Base-by-base conservation (phyloP, 2,113 vertebrate genomes). In the Periophthalmus modestus region DNA sequence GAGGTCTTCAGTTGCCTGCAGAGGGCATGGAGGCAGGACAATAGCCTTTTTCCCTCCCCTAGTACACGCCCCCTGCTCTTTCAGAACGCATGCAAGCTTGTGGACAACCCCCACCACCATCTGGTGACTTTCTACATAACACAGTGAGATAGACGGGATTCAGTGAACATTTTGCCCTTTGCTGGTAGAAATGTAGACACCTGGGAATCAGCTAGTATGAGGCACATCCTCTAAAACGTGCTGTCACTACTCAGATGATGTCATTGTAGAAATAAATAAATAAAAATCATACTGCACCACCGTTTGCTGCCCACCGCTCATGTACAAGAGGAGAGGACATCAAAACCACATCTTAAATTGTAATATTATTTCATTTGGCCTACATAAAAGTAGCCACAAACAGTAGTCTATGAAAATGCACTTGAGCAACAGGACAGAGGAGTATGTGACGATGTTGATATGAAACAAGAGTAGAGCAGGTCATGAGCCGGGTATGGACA, bases 1-100 rank as follows among this genome's bases (percentile, higher is more conserved):
- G 78, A 92, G 91, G 93, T 92, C 83, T 92, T 93, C 89, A 85
- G 93, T 90, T 73, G 93, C 89, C 90, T 87, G 88, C 75, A 50
- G 78, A 87, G 80, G 81, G 88, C 86, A 87, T 0, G 80, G 86
- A 93, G 92, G 90, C 89, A 90, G 92, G 89, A 91, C 91, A 90
- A 92, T 34, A 79, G 77, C 82, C 74, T 70, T 79, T 77, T 75
- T 46, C 88, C 89, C 88, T 85, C 83, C 85, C 74, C 72, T 82
- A 74, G 77, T 50, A 83, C 88, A 83, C 86, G 61, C 88, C 89
- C 83, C 83, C 85, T 78, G 78, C 66, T 80, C 79, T 81, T 80
- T 87, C 77, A 85, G 77, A 82, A 87, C 61, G 69, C 79, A 88
- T 71, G 71, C 84, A 84, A 67, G 80, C 79, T 75, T 69, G 72